Evolutionary conservation across 2,797 vertebrate species (phyloP).

Genomic region (Ciconia nigra): DNA sequence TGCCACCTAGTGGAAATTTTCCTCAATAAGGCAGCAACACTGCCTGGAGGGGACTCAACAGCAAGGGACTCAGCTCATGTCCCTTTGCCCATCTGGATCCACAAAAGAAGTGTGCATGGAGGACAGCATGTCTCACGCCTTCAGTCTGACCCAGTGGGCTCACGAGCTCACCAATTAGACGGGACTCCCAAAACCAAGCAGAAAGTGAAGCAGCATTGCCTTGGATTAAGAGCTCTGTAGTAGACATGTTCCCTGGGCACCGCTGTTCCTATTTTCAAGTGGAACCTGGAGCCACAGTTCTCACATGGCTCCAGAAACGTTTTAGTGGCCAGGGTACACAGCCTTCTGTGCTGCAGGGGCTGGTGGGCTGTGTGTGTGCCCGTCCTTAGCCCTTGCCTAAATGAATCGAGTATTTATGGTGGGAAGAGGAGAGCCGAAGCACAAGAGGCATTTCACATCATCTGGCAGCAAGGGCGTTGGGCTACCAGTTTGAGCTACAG

Average conservation of each 20-base stretch:
- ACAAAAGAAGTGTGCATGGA: accelerated
- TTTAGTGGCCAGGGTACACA: not conserved
- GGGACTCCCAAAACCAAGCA: not conserved
- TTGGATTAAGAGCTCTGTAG: not conserved
- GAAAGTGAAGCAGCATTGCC: not conserved
- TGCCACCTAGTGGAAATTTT: not conserved
- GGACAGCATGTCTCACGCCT: accelerated
- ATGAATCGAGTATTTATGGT: not conserved
- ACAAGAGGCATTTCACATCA: accelerated
- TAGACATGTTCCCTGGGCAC: not conserved
- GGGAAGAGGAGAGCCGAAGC: not conserved
- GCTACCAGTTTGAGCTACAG: not conserved
- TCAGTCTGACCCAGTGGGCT: not conserved
- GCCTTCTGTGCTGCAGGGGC: not conserved
- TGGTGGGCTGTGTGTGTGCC: accelerated
- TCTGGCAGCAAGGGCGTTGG: not conserved
- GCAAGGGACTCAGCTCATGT: not conserved
- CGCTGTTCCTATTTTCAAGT: not conserved
- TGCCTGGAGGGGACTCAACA: not conserved
- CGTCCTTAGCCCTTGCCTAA: not conserved
- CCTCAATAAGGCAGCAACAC: not conserved
- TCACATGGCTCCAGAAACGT: not conserved
- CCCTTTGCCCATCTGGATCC: not conserved
- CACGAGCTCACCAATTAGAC: not conserved
- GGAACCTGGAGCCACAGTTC: not conserved